A percentile compares a stretch with the other conserved stretches of the same genome.
Evolutionary conservation across 2,113 vertebrate genomes (phyloP).

Genomic region (Monopterus albus): DNA sequence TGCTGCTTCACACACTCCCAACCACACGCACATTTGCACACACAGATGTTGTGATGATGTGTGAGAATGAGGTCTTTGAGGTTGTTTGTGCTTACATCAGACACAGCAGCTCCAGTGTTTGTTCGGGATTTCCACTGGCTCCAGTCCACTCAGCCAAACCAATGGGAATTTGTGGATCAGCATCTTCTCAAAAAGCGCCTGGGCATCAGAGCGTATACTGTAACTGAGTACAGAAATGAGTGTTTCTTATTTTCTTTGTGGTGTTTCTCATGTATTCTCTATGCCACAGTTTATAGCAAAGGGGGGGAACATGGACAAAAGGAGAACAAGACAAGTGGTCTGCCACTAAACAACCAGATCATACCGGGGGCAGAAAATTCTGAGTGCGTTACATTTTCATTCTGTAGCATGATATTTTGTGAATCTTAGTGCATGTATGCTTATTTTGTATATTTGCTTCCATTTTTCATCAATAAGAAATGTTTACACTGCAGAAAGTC

Average conservation of each 20-base stretch:
- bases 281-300: slow-evolving; percentile 18
- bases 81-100: slow-evolving; percentile 69
- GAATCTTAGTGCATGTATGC: background rate
- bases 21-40: slow-evolving; percentile 46
- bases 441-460: background rate
- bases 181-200: slow-evolving; percentile 75
- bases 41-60: slow-evolving; percentile 66
- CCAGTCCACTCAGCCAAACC: slow-evolving; percentile 70
- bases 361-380: background rate
- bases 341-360: slow-evolving; percentile 15
- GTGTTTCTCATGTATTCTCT: slow-evolving; percentile 41
- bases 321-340: background rate
- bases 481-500: background rate
- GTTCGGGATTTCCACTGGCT: slow-evolving; percentile 77
- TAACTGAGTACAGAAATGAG: slow-evolving; percentile 40
- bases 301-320: background rate
- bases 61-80: slow-evolving; percentile 68
- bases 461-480: background rate
- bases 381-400: background rate
- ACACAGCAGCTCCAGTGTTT: slow-evolving; percentile 71
- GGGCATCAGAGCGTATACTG: slow-evolving; percentile 53
- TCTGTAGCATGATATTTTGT: background rate
- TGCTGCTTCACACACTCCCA: slow-evolving; percentile 32
- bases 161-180: slow-evolving; percentile 79
- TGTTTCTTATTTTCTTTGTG: slow-evolving; percentile 46